Percentiles rank a stretch among this genome's conserved stretches.
Conservation (phyloP, 2,113 vertebrate genomes). For the Tinamus guttatus region DNA sequence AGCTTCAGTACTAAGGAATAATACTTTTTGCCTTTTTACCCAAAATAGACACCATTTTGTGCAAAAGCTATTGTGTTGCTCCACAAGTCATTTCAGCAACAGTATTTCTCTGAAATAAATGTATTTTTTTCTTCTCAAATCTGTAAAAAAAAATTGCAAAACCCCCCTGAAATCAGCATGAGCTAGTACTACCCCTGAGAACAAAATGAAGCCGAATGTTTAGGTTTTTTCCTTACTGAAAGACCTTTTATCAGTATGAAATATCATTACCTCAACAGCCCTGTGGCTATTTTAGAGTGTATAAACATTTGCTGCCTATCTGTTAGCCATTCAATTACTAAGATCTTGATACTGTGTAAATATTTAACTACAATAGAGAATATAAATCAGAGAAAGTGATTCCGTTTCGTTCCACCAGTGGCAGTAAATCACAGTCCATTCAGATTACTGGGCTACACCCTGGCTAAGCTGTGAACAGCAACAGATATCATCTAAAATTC, state of each 20-base stretch:
- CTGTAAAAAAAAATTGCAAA: background rate
- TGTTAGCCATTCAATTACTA: conserved; percentile 62
- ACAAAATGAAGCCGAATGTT: background rate
- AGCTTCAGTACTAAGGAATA: background rate
- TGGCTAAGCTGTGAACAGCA: background rate
- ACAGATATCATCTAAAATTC: conserved; percentile 3
- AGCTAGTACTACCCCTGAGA: background rate
- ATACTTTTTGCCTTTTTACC: background rate
- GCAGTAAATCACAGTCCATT: conserved; percentile 54
- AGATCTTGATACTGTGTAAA: conserved; percentile 48
- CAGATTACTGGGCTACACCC: conserved; percentile 42
- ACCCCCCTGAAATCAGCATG: background rate
- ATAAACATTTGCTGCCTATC: conserved; percentile 67
- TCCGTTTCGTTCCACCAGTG: conserved; percentile 46
- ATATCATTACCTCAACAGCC: conserved; percentile 34
- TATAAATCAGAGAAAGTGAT: conserved; percentile 39
- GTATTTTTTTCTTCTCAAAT: background rate
- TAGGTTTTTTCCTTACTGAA: background rate
- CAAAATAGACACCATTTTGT: background rate
- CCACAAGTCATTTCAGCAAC: background rate
- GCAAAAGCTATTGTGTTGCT: background rate
- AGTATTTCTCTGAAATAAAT: background rate
- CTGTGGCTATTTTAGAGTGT: conserved; percentile 43
- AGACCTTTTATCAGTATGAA: conserved; percentile 1
- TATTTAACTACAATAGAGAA: conserved; percentile 64